These are phyloP conservation scores for Zeugodacus cucurbitae DNA, from an alignment of 1,140 invertebrate genomes.

Conservation along the genomic window DNA sequence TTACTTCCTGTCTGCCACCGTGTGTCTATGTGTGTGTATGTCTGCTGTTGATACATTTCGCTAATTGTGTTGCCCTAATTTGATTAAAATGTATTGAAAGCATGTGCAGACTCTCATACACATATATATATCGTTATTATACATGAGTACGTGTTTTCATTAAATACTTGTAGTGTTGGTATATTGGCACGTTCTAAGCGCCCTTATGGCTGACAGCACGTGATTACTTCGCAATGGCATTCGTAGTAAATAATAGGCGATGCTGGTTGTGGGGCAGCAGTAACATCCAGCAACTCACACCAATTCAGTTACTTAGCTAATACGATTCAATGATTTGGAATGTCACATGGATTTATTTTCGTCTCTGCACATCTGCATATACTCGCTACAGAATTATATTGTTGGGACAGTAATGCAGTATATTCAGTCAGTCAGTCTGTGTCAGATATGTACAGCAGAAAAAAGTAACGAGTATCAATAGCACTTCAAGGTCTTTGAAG, in stretches of 20 bases:
- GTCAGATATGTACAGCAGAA: too few relatives aligned
- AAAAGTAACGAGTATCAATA: too few relatives aligned
- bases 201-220: not conserved
- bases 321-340: not conserved
- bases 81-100: constrained; percentile 8
- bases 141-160: not conserved
- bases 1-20: not conserved
- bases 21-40: not conserved
- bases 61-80: constrained; percentile 19
- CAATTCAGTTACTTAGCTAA: not conserved
- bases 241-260: not conserved
- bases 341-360: not conserved
- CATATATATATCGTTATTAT: not conserved
- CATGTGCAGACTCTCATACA: not conserved
- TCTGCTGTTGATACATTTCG: not conserved
- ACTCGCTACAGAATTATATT: not conserved
- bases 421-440: too few relatives aligned
- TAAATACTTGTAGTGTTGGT: not conserved
- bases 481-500: too few relatives aligned
- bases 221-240: not conserved
- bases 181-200: not conserved
- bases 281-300: not conserved
- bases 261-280: not conserved
- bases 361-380: not conserved
- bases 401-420: not conserved